These are phyloP conservation scores for Calosoma granatense DNA, from an alignment of 1,140 invertebrate genomes.

Conservation along the genomic window DNA sequence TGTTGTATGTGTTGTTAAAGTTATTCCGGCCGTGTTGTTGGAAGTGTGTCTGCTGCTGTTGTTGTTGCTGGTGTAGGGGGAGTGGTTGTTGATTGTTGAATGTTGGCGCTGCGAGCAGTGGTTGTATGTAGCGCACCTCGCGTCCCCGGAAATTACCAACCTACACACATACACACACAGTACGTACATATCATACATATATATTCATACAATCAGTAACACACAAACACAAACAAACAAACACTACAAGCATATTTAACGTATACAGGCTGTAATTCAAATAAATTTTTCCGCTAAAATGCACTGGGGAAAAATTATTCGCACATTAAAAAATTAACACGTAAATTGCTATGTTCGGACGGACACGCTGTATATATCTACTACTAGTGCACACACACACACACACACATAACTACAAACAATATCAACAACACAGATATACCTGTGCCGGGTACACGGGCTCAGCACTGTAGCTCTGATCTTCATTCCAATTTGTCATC, in stretches of 20 bases:
- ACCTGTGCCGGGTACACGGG: background rate
- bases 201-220: background rate
- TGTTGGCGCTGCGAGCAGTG: background rate
- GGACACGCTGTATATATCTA: too few species aligned
- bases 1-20: too few species aligned
- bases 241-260: background rate
- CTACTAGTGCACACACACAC: too few species aligned
- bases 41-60: background rate
- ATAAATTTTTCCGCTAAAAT: too few species aligned
- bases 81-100: constrained; percentile 3
- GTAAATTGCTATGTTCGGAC: too few species aligned
- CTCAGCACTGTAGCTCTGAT: background rate
- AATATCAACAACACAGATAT: background rate
- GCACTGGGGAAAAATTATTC: too few species aligned
- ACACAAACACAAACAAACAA: background rate
- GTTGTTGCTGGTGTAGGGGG: background rate
- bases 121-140: background rate
- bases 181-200: background rate
- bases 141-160: background rate
- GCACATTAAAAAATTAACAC: too few species aligned
- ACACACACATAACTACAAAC: too few species aligned
- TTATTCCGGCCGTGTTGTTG: background rate
- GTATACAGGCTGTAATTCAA: too few species aligned
- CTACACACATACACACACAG: background rate
- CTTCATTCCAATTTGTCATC: background rate